These are phyloP conservation scores for Artibeus jamaicensis DNA, from an alignment of 2,797 vertebrate species.

Conservation along the genomic window DNA sequence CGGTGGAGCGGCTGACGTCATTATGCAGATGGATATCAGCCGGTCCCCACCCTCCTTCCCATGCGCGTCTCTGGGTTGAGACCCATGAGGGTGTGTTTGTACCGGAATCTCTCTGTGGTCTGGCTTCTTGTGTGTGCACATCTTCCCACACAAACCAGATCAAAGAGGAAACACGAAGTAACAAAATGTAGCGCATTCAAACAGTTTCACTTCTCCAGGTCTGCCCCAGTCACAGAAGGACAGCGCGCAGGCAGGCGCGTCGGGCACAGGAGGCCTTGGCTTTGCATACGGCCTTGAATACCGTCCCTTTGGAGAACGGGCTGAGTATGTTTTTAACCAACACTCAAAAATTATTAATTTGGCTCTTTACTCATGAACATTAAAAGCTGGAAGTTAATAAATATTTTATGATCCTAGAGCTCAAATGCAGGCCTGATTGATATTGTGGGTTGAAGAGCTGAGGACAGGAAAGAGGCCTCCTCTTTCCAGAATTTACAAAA, in stretches of 20 bases:
- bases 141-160: not conserved
- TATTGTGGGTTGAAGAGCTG: not conserved
- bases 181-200: not conserved
- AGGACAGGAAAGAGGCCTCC: not conserved
- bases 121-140: not conserved
- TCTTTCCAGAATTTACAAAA: slow-evolving; percentile 11
- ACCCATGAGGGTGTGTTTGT: not conserved
- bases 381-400: slow-evolving; percentile 69
- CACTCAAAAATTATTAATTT: slow-evolving; percentile 69
- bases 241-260: not conserved
- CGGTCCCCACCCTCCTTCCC: accelerated
- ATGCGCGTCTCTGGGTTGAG: accelerated
- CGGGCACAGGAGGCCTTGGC: not conserved
- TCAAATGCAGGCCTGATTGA: not conserved
- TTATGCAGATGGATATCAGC: accelerated
- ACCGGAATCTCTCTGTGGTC: not conserved
- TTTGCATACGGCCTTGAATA: not conserved
- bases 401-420: slow-evolving; percentile 52
- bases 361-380: slow-evolving; percentile 59
- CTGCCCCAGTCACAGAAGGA: not conserved
- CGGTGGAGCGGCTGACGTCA: accelerated
- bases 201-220: not conserved
- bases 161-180: not conserved
- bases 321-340: slow-evolving; percentile 61
- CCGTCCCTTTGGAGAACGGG: not conserved